Evolutionary conservation across 2,797 vertebrate species (phyloP), one percentile per base, ranked within the genome.

Genomic region (Pseudomugil gertrudae): DNA sequence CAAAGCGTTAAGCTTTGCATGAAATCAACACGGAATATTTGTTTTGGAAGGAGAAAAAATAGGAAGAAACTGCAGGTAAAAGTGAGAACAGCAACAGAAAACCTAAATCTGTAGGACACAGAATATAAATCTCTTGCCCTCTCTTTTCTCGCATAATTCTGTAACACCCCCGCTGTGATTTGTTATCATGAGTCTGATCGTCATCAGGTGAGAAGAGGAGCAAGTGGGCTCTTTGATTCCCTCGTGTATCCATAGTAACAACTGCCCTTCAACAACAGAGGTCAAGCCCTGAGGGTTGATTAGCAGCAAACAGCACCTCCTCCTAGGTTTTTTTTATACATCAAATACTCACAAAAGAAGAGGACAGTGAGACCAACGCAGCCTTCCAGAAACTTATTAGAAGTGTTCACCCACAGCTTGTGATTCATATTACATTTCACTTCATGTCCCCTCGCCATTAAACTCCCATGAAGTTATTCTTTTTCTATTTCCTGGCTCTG

Each of bases 171-270:
- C 65, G 52, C 78, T 70, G 74, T 24, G 76, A 58, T 81, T 72
- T 48, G 79, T 85, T 76, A 72, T 79, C 81, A 5, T 62, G 56
- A 21, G 50, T 71, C 67, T 38, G 84, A 71, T 77, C 70, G 53
- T 84, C 87, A 85, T 88, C 88, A 90, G 89, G 88, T 90, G 84
- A 80, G 84, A 79, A 78, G 81, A 76, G 68, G 70, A 81, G 68
- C 76, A 54, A 75, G 82, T 72, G 82, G 72, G 84, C 77, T 68
- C 59, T 85, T 82, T 86, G 84, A 84, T 86, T 84, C 86, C 69
- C 81, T 72, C 3, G 7, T 40, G 86, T 92, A 72, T 71, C 90
- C 86, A 90, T 89, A 57, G 89, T 55, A 88, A 90, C 90, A 21
- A 70, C 40, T 14, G 21, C 63, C 74, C 81, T 74, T 77, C 81